A percentile compares a stretch with the other conserved stretches of the same genome.
These are phyloP conservation scores for Schrankia costaestrigalis DNA, from an alignment of 2,888 invertebrate genomes.

Conservation along the genomic window DNA sequence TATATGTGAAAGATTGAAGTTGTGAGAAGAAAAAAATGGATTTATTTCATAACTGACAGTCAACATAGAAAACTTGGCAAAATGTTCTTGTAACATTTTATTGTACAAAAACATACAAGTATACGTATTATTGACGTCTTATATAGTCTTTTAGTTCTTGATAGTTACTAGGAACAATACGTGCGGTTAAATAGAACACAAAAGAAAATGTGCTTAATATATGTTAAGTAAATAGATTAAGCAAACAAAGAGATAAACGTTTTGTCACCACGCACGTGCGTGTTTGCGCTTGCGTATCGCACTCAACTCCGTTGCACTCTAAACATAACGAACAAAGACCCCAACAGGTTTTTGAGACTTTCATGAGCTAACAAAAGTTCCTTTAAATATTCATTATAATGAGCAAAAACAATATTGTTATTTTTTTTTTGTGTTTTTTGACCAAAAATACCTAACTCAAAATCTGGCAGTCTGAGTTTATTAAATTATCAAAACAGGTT, in stretches of 20 bases:
- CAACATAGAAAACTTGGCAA: slow-evolving; percentile 43
- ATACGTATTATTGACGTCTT: no score
- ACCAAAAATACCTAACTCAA: slow-evolving; percentile 47
- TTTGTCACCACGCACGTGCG: slow-evolving; percentile 61
- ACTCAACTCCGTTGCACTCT: slow-evolving; percentile 32
- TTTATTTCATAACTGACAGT: slow-evolving; percentile 39
- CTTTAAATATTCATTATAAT: slow-evolving; percentile 26
- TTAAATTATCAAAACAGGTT: slow-evolving; percentile 46
- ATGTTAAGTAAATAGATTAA: slow-evolving; percentile 47
- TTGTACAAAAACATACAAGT: no score
- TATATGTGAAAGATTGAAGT: no score
- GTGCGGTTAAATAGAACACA: slow-evolving; percentile 20
- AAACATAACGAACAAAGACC: slow-evolving; percentile 32
- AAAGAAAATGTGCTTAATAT: slow-evolving; percentile 35
- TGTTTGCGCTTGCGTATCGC: slow-evolving; percentile 54
- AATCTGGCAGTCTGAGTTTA: slow-evolving; percentile 30
- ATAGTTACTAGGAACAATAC: no score
- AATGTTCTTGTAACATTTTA: no score
- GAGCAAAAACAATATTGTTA: slow-evolving; percentile 35
- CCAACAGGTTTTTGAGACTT: slow-evolving; percentile 16
- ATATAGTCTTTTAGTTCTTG: no score
- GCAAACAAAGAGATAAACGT: slow-evolving; percentile 56
- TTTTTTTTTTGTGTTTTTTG: slow-evolving; percentile 34
- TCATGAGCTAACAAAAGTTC: slow-evolving; percentile 30
- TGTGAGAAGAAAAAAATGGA: no score